A percentile compares a stretch with the other conserved stretches of the same genome.
Evolutionary conservation across 2,888 invertebrate species (phyloP).

Genomic region (Drosophila eohydei): DNA sequence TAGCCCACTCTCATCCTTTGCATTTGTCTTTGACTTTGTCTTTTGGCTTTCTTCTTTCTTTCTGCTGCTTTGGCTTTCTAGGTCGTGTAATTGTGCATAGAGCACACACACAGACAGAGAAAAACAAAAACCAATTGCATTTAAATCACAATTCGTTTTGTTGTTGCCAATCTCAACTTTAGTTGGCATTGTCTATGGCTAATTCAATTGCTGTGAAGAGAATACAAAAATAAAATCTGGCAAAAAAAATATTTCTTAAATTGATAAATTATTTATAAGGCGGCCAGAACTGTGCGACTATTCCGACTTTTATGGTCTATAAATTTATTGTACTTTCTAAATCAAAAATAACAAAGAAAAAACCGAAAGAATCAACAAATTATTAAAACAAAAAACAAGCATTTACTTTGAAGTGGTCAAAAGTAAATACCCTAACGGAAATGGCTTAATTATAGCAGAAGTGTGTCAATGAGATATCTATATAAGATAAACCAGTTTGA

Average conservation of each 20-base stretch:
- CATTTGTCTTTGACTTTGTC: constrained; percentile 43
- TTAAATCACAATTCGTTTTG: constrained; percentile 51
- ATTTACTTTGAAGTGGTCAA: neutral
- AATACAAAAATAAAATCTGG: constrained; percentile 19
- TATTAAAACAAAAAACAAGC: constrained; percentile 21
- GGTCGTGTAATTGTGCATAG: constrained; percentile 79
- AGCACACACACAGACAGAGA: constrained; percentile 38
- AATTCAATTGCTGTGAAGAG: constrained; percentile 63
- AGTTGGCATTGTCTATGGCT: constrained; percentile 61
- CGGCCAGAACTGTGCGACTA: constrained; percentile 29
- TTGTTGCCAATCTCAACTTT: constrained; percentile 33
- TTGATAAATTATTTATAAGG: constrained; percentile 77
- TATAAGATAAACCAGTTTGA: neutral
- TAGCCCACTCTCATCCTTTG: constrained; percentile 44
- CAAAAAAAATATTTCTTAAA: constrained; percentile 46
- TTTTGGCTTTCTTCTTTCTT: constrained; percentile 66
- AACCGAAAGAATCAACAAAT: constrained; percentile 33
- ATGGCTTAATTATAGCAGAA: neutral
- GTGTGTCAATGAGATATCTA: neutral
- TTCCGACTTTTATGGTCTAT: constrained; percentile 71
- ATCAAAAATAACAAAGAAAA: constrained; percentile 19
- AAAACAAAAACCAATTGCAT: constrained; percentile 68
- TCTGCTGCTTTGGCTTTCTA: constrained; percentile 80
- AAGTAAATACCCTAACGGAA: constrained; percentile 3
- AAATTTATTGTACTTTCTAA: constrained; percentile 71